Conservation (phyloP, 1,140 invertebrate genomes). For the Sitobion miscanthi region DNA sequence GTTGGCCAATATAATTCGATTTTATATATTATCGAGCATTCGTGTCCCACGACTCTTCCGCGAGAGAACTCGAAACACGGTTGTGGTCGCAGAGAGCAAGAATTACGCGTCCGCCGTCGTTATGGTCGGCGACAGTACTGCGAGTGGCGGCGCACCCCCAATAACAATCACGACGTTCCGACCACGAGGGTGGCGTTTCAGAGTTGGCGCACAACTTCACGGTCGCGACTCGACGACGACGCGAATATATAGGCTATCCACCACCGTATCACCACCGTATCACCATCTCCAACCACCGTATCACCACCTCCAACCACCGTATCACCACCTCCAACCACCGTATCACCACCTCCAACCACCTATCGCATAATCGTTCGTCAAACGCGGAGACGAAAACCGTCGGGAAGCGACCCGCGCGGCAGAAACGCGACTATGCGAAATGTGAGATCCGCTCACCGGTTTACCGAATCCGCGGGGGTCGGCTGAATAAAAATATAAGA, state of each 20-base stretch:
- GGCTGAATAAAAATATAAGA: background rate
- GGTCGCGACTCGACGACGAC: background rate
- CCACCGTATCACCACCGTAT: no score
- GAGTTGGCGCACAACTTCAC: constrained; percentile 35
- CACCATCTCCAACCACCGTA: no score
- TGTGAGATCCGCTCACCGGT: no score
- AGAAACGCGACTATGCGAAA: background rate
- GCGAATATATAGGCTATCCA: background rate
- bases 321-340: no score
- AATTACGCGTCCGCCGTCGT: background rate
- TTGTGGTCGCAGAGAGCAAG: background rate
- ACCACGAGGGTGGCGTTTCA: constrained; percentile 32
- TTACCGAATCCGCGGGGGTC: no score
- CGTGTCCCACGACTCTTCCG: background rate
- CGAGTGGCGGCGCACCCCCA: background rate
- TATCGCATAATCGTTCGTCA: background rate
- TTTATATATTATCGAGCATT: background rate
- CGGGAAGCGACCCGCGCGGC: background rate
- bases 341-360: no score
- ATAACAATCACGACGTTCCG: background rate
- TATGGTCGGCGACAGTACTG: background rate
- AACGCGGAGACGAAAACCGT: background rate
- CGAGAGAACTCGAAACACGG: background rate
- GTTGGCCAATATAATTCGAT: background rate
- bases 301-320: no score